phyloP scores from a whole-genome alignment of 1,140 invertebrate species.

The Pseudomyrmex pallidus region DNA sequence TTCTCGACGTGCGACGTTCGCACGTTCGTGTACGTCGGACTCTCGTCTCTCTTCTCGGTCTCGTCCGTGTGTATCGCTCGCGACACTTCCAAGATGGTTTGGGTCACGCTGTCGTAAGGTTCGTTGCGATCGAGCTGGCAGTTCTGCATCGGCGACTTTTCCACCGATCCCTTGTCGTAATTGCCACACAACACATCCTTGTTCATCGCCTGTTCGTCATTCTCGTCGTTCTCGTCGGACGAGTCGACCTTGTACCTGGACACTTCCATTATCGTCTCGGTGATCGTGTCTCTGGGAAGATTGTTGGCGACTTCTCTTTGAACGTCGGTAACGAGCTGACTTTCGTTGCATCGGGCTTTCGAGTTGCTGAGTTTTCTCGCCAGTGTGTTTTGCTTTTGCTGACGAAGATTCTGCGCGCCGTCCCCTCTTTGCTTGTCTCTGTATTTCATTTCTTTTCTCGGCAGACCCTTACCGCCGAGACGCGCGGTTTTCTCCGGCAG shows the following conservation, averaged over 20 bases:
- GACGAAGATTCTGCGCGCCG: slow-evolving; percentile 56
- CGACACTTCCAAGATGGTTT: slow-evolving; percentile 80
- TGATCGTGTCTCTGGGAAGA: slow-evolving; percentile 76
- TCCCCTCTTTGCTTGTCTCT: slow-evolving; percentile 70
- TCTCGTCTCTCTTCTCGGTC: slow-evolving; percentile 24
- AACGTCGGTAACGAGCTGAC: not conserved
- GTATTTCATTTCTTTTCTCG: slow-evolving; percentile 73
- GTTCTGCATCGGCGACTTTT: slow-evolving; percentile 30
- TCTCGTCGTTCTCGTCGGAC: slow-evolving; percentile 48
- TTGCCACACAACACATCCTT: slow-evolving; percentile 4
- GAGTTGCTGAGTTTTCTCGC: slow-evolving; percentile 51
- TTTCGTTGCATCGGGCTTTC: slow-evolving; percentile 60
- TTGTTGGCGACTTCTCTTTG: slow-evolving; percentile 32
- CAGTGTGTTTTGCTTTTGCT: slow-evolving; percentile 56
- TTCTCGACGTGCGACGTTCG: slow-evolving; percentile 29
- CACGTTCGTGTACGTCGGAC: not conserved
- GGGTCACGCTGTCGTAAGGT: slow-evolving; percentile 74
- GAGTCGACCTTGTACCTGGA: slow-evolving; percentile 75
- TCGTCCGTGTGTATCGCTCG: slow-evolving; percentile 58
- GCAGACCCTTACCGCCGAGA: slow-evolving; percentile 54
- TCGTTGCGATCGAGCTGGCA: slow-evolving; percentile 61
- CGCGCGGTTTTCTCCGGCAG: slow-evolving; percentile 29
- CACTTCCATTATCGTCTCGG: slow-evolving; percentile 82
- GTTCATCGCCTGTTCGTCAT: slow-evolving; percentile 25
- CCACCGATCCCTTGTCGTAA: slow-evolving; percentile 2